phyloP scores from a whole-genome alignment of 2,888 invertebrate genomes.

The Meteorus cinctellus region DNA sequence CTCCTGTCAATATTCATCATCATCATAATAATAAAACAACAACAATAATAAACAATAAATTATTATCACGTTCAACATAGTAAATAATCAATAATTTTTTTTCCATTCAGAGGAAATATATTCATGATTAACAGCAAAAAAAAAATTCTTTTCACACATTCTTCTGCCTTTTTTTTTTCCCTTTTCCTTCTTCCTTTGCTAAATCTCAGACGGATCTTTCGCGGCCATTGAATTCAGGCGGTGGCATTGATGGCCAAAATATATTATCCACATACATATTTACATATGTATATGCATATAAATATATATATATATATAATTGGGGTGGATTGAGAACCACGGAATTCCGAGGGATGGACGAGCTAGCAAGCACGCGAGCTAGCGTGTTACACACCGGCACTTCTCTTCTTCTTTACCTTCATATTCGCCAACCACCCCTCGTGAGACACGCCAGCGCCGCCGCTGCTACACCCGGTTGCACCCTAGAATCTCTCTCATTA shows the following conservation, averaged over 20 bases:
- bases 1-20: neutral
- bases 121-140: too few relatives aligned
- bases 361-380: constrained; percentile 65
- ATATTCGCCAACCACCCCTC: constrained; percentile 57
- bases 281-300: constrained; percentile 8
- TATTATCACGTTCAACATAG: neutral
- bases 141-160: too few relatives aligned
- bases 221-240: constrained; percentile 14
- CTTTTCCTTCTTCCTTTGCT: too few relatives aligned
- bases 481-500: constrained; percentile 64
- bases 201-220: constrained; percentile 11
- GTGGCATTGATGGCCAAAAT: constrained; percentile 9
- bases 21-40: too few relatives aligned
- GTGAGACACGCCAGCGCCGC: constrained; percentile 58
- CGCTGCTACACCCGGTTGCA: constrained; percentile 53
- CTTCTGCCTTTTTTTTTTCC: too few relatives aligned
- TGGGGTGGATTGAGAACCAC: constrained; percentile 64
- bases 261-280: neutral
- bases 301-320: constrained; percentile 38
- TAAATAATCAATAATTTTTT: neutral
- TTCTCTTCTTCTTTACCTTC: constrained; percentile 49
- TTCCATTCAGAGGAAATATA: neutral
- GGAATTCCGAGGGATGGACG: constrained; percentile 67
- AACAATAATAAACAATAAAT: too few relatives aligned
- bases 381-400: constrained; percentile 65